These are phyloP conservation scores for Mus musculus DNA, from an alignment of 2,113 vertebrate genomes.

Conservation along the genomic window GRCm39 chr3:86438501-86439000, in stretches of 20 bases:
- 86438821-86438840: slow-evolving; percentile 93
- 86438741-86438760: slow-evolving; percentile 90
- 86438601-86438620: slow-evolving; percentile 90
- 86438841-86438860: slow-evolving; percentile 88
- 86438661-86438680: slow-evolving; percentile 89
- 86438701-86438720: slow-evolving; percentile 92
- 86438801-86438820: slow-evolving; percentile 93
- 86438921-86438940: slow-evolving; percentile 94
- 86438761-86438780: slow-evolving; percentile 93
- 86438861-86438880: slow-evolving; percentile 95
- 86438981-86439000: slow-evolving; percentile 96
- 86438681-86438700: slow-evolving; percentile 88
- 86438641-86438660: slow-evolving; percentile 90
- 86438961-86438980: slow-evolving; percentile 99
- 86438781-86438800: slow-evolving; percentile 96
- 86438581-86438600: slow-evolving; percentile 86
- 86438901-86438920: slow-evolving; percentile 92
- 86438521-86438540: slow-evolving; percentile 78
- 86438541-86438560: slow-evolving; percentile 83
- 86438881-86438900: slow-evolving; percentile 90
- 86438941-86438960: slow-evolving; percentile 93
- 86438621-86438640: slow-evolving; percentile 87
- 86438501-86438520: slow-evolving; percentile 83
- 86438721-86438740: slow-evolving; percentile 90
- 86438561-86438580: slow-evolving; percentile 82